Evolutionary conservation across 2,113 vertebrate genomes (phyloP).

Genomic region (Trochalopteron elliotii): DNA sequence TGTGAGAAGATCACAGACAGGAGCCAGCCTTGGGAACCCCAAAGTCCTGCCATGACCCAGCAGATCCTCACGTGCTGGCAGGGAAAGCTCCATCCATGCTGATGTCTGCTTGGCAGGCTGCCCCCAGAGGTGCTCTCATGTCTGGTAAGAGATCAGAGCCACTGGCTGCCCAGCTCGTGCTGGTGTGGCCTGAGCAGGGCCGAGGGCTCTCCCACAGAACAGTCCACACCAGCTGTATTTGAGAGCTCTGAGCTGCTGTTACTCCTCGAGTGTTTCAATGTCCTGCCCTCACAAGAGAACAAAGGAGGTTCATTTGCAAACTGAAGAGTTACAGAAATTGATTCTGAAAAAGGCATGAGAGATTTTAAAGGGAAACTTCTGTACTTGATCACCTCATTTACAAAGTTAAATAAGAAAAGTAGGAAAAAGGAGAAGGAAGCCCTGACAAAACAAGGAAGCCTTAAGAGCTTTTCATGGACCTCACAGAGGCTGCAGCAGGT

Average conservation of each 20-base stretch:
- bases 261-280: neutral
- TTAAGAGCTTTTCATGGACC: neutral
- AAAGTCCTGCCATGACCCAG: neutral
- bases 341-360: neutral
- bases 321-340: neutral
- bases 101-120: neutral
- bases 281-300: accelerated
- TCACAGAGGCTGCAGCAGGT: neutral
- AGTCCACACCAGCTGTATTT: neutral
- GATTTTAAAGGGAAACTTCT: neutral
- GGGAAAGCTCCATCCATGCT: accelerated
- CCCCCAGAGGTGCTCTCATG: neutral
- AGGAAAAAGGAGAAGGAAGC: neutral
- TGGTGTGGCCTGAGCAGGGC: neutral
- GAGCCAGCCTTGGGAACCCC: neutral
- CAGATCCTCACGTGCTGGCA: accelerated
- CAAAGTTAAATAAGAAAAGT: neutral
- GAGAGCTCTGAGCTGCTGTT: neutral
- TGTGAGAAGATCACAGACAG: accelerated
- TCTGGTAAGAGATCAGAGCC: neutral
- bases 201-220: neutral
- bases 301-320: neutral
- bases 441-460: neutral
- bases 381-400: neutral
- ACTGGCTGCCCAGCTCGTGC: neutral